Base-by-base conservation (phyloP, 2,797 vertebrate species). In the Rhincodon typus region DNA sequence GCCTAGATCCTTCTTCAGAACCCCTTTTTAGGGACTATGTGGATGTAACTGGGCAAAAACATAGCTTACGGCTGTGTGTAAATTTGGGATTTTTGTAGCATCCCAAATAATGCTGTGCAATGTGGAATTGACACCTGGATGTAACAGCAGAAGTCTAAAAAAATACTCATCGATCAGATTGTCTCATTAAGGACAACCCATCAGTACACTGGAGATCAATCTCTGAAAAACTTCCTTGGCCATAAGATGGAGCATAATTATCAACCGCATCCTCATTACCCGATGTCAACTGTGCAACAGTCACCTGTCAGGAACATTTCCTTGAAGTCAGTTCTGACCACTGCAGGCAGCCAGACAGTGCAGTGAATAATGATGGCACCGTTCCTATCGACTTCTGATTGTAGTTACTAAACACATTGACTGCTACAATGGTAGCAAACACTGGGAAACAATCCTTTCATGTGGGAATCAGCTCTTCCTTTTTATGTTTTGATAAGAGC, bases 391-490 rank as follows among this genome's bases (percentile, higher is more conserved):
- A 50, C 94, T 77, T 70, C 10, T 23, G 70, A 95, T 74, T 95
- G 94, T 77, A 74, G 70, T 53, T 74, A 72, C 69, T 94, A 72
- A 94, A 72, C 69, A 72, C 93, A 94, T 94, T 25, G 93, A 94
- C 42, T 94, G 69, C 67, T 94, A 50, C 70, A 95, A 50, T 53
- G 42, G 13, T 95, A 69, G 69, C 13, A 53, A 95, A 34, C 69
- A 95, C 94, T 53, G 70, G 94, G 94, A 74, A 53, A 53, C 94
- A 97, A 97, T 96, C 96, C 98, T 98, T 98, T 98, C 97, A 98
- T 98, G 98, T 98, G 98, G 97, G 98, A 98, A 98, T 98, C 96
- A 98, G 96, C 70, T 95, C 70, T 74, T 95, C 96, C 96, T 97
- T 97, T 97, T 97, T 97, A 97, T 97, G 98, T 97, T 97, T 97